These are phyloP conservation scores for Cremastobaeus sp. DNA, from an alignment of 2,888 invertebrate genomes.

Conservation along the genomic window DNA sequence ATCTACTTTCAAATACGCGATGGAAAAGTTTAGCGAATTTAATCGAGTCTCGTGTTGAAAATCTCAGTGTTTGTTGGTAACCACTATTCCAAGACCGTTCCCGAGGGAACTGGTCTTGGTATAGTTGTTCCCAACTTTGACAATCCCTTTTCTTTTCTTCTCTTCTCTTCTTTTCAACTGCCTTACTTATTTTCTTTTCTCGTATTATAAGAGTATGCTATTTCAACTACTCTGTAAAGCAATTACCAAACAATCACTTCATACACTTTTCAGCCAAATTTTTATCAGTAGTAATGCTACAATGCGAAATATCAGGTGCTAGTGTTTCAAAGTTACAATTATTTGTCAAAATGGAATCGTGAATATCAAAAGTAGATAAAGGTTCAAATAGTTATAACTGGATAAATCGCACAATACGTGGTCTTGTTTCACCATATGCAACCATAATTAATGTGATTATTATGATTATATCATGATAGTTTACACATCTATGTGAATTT, in stretches of 20 bases:
- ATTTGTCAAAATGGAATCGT: slow-evolving; percentile 39
- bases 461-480: slow-evolving; percentile 22
- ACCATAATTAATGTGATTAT: slow-evolving; percentile 20
- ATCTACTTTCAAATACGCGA: slow-evolving; percentile 37
- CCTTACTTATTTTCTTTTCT: too few relatives aligned
- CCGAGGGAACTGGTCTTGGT: slow-evolving; percentile 6
- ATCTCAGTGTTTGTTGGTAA: slow-evolving; percentile 32
- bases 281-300: slow-evolving; percentile 22
- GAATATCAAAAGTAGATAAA: slow-evolving; percentile 54
- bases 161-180: slow-evolving; percentile 11
- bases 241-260: slow-evolving; percentile 43
- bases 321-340: slow-evolving; percentile 31
- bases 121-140: slow-evolving; percentile 17
- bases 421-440: slow-evolving; percentile 9
- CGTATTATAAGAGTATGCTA: slow-evolving; percentile 22
- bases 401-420: slow-evolving; percentile 50
- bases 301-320: slow-evolving; percentile 34
- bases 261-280: slow-evolving; percentile 18
- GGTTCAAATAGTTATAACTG: slow-evolving; percentile 40
- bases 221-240: slow-evolving; percentile 28
- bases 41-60: slow-evolving; percentile 17
- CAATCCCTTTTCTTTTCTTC: background rate
- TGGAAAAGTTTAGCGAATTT: slow-evolving; percentile 36
- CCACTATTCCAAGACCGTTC: slow-evolving; percentile 64
- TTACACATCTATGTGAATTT: slow-evolving; percentile 31